Conservation (phyloP, 2,797 vertebrate genomes). For the Megalops cyprinoides region DNA sequence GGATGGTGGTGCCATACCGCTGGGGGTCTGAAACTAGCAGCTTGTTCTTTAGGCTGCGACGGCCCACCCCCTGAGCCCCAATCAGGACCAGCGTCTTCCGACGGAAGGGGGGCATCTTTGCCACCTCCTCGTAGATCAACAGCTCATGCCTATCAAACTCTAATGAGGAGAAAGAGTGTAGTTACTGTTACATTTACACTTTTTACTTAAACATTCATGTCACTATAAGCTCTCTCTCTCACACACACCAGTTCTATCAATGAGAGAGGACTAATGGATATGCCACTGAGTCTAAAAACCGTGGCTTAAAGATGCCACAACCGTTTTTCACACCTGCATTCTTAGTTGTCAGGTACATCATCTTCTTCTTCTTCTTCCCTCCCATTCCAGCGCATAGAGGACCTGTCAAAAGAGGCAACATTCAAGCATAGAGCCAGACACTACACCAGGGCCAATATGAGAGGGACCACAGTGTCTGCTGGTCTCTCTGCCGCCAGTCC, state of each 20-base stretch:
- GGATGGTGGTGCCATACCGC: conserved; percentile 90
- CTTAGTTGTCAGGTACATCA: conserved; percentile 99
- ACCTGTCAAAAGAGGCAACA: conserved; percentile 66
- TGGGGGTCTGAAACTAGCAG: conserved; percentile 88
- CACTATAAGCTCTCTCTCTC: no score
- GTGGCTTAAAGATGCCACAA: no score
- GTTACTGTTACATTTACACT: no score
- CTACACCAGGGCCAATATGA: no score
- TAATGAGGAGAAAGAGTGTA: conserved; percentile 47
- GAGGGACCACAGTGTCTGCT: no score
- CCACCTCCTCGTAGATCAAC: conserved; percentile 95
- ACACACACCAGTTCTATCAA: no score
- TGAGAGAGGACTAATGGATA: no score
- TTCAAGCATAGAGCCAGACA: no score
- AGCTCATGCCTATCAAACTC: conserved; percentile 96
- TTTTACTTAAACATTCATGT: no score
- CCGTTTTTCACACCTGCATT: conserved; percentile 82
- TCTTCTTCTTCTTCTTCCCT: conserved; percentile 96
- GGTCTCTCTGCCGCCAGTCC: no score
- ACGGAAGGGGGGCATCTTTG: conserved; percentile 92
- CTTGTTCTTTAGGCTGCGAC: conserved; percentile 96
- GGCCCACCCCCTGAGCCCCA: conserved; percentile 93
- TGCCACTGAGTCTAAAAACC: no score
- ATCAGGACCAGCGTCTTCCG: conserved; percentile 96
- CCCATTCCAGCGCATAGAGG: conserved; percentile 91